phyloP scores from a whole-genome alignment of 2,888 invertebrate genomes.

The Melipona bicolor region DNA sequence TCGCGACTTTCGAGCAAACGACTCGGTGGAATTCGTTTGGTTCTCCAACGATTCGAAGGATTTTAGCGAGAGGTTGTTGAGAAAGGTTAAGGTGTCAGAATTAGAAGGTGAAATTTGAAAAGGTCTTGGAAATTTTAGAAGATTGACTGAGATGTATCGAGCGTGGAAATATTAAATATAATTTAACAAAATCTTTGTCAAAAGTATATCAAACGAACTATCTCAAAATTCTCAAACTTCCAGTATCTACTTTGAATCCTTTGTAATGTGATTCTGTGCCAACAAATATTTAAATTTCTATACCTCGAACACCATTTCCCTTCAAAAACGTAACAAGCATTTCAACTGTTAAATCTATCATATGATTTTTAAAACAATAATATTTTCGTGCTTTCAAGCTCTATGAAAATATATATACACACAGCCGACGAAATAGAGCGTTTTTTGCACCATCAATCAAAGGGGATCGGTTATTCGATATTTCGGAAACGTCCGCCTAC shows the following conservation, averaged over 20 bases:
- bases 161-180: not conserved
- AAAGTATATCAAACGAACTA: not conserved
- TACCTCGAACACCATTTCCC: not conserved
- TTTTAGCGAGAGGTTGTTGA: not conserved
- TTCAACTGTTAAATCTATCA: not conserved
- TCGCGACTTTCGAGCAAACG: not conserved
- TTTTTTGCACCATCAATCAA: too few species aligned
- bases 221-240: not conserved
- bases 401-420: not conserved
- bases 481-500: not conserved
- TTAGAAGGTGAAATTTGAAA: not conserved
- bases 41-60: not conserved
- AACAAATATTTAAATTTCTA: not conserved
- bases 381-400: too few species aligned
- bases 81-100: not conserved
- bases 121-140: not conserved
- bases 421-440: not conserved
- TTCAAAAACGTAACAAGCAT: not conserved
- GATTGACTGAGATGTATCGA: not conserved
- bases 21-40: not conserved
- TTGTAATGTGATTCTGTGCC: not conserved
- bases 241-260: too few species aligned
- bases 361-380: too few species aligned
- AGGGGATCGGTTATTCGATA: not conserved
- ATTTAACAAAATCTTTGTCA: not conserved